Base-by-base conservation (phyloP, 2,797 vertebrate genomes). In the Selene dorsalis region DNA sequence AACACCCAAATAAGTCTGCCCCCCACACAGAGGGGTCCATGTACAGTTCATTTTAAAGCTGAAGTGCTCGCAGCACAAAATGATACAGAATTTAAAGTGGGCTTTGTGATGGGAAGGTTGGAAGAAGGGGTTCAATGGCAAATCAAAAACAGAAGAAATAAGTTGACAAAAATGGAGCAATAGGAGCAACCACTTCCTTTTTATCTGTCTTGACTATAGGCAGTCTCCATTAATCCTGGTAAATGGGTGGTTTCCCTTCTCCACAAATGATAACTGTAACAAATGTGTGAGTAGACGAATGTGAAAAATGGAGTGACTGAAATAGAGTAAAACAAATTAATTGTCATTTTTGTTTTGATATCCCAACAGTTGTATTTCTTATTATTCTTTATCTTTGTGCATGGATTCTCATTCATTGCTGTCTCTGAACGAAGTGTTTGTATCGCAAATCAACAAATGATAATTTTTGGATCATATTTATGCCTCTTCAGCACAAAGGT, bases 401-500 rank as follows among this genome's bases (percentile, higher is more conserved):
- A 1, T 26, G 22, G 35, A 3, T 53, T 70, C 20, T 38, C 62
- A 32, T 71, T 66, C 45, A n/a, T 59, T 72, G 17, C 56, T 55
- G 16, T 47, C 26, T 32, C 16, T 52, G 45, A 70, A 47, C 7
- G 0, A 5, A 64, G 4, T 35, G 6, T 70, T 60, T 84, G 76
- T 41, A 68, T 89, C 48, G 55, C 43, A 79, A 69, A 80, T 67
- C 71, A 79, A 69, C 55, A 61, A 66, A 76, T 47, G 20, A 8
- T 59, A 14, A 63, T 55, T 76, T 35, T 82, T 72, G 63, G 35
- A 75, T 76, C 55, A 75, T 47, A 52, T 70, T 65, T 16, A 9
- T 82, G 61, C 47, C 62, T 55, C 47, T 69, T 43, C 62, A 68
- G 77, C 70, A 68, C 63, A 80, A 88, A 86, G 73, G 64, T 72